Percentiles rank a stretch among this genome's conserved stretches.
These are phyloP conservation scores for Myrmecophaga tridactyla DNA, from an alignment of 2,113 vertebrate genomes.

Conservation along the genomic window DNA sequence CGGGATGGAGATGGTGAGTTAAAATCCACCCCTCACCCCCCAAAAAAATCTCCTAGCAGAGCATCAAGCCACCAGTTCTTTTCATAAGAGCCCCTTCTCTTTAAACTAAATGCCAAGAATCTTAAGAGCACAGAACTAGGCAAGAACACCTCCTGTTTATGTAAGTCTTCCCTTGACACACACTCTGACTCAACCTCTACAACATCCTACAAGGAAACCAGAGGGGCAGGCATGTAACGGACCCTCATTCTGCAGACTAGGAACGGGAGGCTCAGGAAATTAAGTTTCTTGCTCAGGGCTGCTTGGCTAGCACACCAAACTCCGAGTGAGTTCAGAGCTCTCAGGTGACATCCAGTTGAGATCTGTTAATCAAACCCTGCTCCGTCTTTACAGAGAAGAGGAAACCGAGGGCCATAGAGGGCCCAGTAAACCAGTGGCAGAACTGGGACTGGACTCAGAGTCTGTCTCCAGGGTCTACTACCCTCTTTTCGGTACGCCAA, in stretches of 20 bases:
- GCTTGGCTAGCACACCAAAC: neutral
- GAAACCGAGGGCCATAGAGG: neutral
- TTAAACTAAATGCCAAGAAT: neutral
- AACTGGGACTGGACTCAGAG: neutral
- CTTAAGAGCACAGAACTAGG: neutral
- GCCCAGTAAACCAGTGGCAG: neutral
- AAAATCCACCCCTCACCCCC: neutral
- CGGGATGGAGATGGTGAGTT: too few relatives aligned
- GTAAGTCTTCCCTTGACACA: neutral
- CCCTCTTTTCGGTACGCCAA: neutral
- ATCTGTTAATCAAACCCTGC: neutral
- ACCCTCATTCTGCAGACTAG: neutral
- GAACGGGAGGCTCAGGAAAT: neutral
- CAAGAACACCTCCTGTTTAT: rapidly evolving
- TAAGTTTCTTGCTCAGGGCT: neutral
- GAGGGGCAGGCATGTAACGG: rapidly evolving
- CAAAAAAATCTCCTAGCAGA: neutral
- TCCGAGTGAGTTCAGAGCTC: neutral
- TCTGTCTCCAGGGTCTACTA: neutral
- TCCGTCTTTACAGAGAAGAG: neutral
- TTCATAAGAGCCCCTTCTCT: neutral
- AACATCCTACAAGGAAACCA: neutral
- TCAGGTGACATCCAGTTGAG: neutral
- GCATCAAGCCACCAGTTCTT: neutral
- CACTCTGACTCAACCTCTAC: neutral